Conservation (phyloP, 2,797 vertebrate genomes). For the Cichlasoma orientale region DNA sequence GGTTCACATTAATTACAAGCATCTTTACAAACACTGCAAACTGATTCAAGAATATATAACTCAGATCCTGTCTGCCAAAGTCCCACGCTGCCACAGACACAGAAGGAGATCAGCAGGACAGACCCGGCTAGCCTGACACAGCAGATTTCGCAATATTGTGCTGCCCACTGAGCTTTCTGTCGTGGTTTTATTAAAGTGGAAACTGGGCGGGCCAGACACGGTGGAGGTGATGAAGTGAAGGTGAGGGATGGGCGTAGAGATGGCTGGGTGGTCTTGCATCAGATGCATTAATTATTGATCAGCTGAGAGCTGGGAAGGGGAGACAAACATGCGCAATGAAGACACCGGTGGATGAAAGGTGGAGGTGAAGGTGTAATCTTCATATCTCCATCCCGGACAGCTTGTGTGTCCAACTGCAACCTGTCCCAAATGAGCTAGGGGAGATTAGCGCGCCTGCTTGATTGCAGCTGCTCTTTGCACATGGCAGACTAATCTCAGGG, state of each 20-base stretch:
- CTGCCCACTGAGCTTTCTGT: constrained; percentile 20
- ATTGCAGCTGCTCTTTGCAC: constrained; percentile 56
- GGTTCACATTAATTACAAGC: rapidly evolving
- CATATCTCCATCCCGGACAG: neutral
- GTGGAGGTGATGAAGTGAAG: constrained; percentile 9
- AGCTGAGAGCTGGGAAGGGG: neutral
- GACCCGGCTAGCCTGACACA: constrained; percentile 64
- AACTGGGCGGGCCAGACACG: neutral
- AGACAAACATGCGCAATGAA: constrained; percentile 17
- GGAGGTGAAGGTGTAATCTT: constrained; percentile 1
- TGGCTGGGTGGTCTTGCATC: constrained; percentile 58
- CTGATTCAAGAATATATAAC: neutral
- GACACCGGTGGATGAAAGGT: constrained; percentile 1
- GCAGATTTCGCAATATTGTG: constrained; percentile 46
- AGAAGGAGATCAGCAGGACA: constrained; percentile 32
- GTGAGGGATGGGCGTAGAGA: constrained; percentile 30
- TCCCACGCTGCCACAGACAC: constrained; percentile 12
- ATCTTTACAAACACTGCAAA: neutral
- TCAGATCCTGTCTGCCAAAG: neutral
- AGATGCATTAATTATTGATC: constrained; percentile 72
- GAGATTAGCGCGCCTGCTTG: constrained; percentile 42
- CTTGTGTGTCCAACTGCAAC: constrained; percentile 23
- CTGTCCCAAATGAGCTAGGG: constrained; percentile 32
- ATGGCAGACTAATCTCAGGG: constrained; percentile 45
- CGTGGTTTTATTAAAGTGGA: constrained; percentile 3